These are phyloP conservation scores for Amphiprion percula DNA, from an alignment of 2,113 vertebrate genomes.

Conservation along the genomic window DNA sequence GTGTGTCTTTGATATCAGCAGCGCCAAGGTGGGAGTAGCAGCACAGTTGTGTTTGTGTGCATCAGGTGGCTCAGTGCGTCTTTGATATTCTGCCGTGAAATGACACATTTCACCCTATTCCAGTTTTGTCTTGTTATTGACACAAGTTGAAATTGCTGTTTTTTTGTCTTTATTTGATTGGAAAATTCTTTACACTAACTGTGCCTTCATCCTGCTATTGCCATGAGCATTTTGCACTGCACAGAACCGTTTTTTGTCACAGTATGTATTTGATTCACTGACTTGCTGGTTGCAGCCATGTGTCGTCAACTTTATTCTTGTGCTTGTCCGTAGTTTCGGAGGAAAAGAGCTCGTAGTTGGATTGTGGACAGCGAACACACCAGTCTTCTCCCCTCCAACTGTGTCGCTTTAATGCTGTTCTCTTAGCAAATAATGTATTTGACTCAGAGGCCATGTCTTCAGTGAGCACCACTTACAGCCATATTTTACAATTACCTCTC, in stretches of 20 bases:
- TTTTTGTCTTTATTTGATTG: not conserved
- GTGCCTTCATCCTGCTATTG: not conserved
- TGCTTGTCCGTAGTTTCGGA: not conserved
- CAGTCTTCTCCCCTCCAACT: not conserved
- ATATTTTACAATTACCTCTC: constrained; percentile 2
- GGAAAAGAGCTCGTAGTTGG: not conserved
- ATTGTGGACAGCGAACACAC: not conserved
- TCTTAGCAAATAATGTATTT: constrained; percentile 8
- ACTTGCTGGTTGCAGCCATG: not conserved
- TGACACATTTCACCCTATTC: not conserved
- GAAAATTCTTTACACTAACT: not conserved
- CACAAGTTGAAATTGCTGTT: constrained; percentile 1
- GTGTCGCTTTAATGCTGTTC: not conserved
- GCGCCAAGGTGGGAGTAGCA: not conserved
- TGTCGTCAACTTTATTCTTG: constrained; percentile 1
- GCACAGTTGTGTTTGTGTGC: constrained; percentile 11
- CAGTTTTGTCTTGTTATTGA: constrained; percentile 1
- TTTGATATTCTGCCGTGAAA: constrained; percentile 29
- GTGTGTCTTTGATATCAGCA: not conserved
- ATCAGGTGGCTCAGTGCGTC: not conserved
- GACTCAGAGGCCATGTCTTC: not conserved
- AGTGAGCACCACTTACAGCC: constrained; percentile 6
- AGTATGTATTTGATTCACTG: not conserved
- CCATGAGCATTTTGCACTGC: not conserved
- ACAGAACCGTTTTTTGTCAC: not conserved